Percentiles rank a stretch among this genome's conserved stretches.
Conservation (phyloP, 2,888 invertebrate genomes). For the Andrena camellia region DNA sequence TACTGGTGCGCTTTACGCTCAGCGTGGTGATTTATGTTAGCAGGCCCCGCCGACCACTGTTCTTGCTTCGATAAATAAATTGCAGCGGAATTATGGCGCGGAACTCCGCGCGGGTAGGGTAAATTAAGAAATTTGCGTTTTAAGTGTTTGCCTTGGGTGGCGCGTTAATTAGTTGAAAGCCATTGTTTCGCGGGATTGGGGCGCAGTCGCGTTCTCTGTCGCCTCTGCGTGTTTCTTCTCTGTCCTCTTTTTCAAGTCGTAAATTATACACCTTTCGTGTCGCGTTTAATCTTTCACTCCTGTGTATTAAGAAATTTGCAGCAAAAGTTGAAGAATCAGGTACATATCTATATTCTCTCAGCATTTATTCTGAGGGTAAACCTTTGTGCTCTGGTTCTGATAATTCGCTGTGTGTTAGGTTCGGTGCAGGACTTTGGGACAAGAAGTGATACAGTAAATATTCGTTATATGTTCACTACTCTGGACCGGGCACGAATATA, state of each 20-base stretch:
- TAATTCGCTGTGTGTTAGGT: too few species aligned
- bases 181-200: constrained; percentile 20
- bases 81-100: constrained; percentile 36
- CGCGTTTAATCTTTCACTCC: not conserved
- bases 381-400: too few species aligned
- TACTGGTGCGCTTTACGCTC: constrained; percentile 23
- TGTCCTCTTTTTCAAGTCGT: not conserved
- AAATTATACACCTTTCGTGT: not conserved
- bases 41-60: constrained; percentile 21
- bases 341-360: too few species aligned
- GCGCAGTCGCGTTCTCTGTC: not conserved
- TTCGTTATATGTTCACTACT: too few species aligned
- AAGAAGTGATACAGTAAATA: too few species aligned
- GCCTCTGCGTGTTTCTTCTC: not conserved
- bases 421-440: too few species aligned
- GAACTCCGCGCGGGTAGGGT: not conserved
- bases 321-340: too few species aligned
- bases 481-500: too few species aligned
- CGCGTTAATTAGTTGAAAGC: constrained; percentile 33
- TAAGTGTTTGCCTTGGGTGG: not conserved
- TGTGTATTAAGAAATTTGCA: not conserved
- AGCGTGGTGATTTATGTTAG: constrained; percentile 46
- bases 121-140: constrained; percentile 48
- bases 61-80: constrained; percentile 51
- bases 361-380: too few species aligned